These are phyloP conservation scores for Danio tinwini DNA, from an alignment of 2,797 vertebrate species.

Conservation along the genomic window DNA sequence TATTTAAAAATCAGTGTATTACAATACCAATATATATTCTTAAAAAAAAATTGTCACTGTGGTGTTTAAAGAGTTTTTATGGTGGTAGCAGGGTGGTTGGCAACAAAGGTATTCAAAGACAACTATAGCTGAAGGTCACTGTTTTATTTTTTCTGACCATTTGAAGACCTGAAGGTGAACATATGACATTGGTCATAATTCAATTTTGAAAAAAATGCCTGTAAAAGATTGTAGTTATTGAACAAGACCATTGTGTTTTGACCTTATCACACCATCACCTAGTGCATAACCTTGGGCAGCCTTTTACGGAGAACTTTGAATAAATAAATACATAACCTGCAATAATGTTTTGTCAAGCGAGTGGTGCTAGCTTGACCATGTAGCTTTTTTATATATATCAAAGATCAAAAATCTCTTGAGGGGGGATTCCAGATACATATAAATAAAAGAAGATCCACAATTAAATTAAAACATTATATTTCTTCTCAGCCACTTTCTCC, in stretches of 20 bases:
- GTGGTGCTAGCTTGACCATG: no score
- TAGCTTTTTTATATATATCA: no score
- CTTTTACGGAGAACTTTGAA: not conserved
- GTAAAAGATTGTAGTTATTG: constrained; percentile 28
- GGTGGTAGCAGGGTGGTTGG: not conserved
- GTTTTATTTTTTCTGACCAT: constrained; percentile 12
- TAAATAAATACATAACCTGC: not conserved
- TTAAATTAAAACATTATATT: no score
- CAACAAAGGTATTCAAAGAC: constrained; percentile 18
- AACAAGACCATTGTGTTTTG: constrained; percentile 31
- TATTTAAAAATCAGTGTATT: no score
- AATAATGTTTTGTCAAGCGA: not conserved
- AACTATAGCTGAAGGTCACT: constrained; percentile 34
- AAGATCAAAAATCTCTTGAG: no score
- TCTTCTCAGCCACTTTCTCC: no score
- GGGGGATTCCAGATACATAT: no score
- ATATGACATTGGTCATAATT: constrained; percentile 49
- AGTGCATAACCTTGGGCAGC: constrained; percentile 1
- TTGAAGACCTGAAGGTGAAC: constrained; percentile 36
- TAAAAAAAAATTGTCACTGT: not conserved
- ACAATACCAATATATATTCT: no score
- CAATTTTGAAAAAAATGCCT: not conserved
- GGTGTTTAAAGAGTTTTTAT: not conserved
- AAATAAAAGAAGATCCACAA: no score
- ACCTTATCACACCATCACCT: constrained; percentile 30